Evolutionary conservation across 2,113 vertebrate species (phyloP), one percentile per base, ranked within the genome.

Genomic region (Miniopterus natalensis): DNA sequence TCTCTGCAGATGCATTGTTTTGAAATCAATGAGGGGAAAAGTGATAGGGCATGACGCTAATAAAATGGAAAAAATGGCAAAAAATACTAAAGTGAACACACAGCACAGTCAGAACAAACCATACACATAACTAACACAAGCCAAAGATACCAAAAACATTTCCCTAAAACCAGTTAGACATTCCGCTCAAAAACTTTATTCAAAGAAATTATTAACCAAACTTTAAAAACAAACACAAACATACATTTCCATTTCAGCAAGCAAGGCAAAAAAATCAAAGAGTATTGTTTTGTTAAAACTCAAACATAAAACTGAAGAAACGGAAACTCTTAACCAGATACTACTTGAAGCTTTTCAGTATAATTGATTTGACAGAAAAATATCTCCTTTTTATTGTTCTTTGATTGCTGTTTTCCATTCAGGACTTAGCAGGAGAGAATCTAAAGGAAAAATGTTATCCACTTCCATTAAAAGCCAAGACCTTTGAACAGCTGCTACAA

Each of bases 21-120:
- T 99, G 99, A 99, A 99, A 99, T 99, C 99, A 99, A 99, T 99
- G 99, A 99, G 98, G 99, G 99, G 99, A 93, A 99, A 99, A 99
- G 99, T 99, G 99, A 99, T 99, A 98, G 98, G 99, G 98, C 99
- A 99, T 99, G 99, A 99, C 80, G 98, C 99, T 99, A 99, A 99
- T 99, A 98, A 98, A 99, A 98, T 98, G 98, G 98, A 98, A 99
- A 98, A 98, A 99, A 98, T 99, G 98, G 98, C 98, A 98, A 99
- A 98, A 99, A 99, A 99, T 98, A 99, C 98, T 98, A 98, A 98
- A 98, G 98, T 99, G 99, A 99, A 99, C 98, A 98, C 98, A 98
- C 98, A 97, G 98, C 98, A 98, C 98, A 98, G 98, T 98, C 98
- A 98, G 97, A 99, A 98, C 98, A 99, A 98, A 99, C 98, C 95